Evolutionary conservation across 1,140 invertebrate species (phyloP), one percentile per base, ranked within the genome.

Genomic region (Branchinecta lindahli): DNA sequence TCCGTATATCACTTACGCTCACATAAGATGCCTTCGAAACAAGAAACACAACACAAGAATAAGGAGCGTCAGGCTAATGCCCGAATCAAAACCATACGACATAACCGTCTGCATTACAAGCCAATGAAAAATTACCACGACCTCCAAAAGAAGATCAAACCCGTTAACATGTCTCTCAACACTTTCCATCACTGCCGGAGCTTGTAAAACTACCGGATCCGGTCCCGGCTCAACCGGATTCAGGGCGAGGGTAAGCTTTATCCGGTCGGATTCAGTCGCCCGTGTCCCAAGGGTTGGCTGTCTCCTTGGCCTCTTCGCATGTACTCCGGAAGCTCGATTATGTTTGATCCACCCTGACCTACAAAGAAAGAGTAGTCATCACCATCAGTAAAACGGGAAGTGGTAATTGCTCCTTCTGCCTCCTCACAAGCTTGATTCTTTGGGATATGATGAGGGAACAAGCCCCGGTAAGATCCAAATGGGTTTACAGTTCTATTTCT

Each of bases 321-420:
- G 52, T 61, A 61, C 4, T 61, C 52, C 52, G 52, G 52, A 3
- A 61, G 52, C 52, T 61, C 52, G 12, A 61, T 61, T 20, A 15
- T 61, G 52, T 61, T 61, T 12, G 52, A 61, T 61, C 52, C 52
- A 12, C 52, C 52, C 18, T 61, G 52, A 15, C 52, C 52, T 61
- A 20, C 18, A 33, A 33, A 1, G 33, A 33, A 33, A 33, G 33
- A 33, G 33, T 33, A 1, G 33, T n/a, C n/a, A n/a, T n/a, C n/a
- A n/a, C n/a, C n/a, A n/a, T 33, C 33, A 33, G 33, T 5, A 5
- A 33, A 33, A 33, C 2, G 33, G 33, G 33, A 33, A 33, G 33
- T 33, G 5, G 33, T 33, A 33, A 33, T 33, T 33, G 5, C 33
- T 33, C 33, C 33, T 33, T 33, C 33, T 33, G 33, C 33, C 33